phyloP scores from a whole-genome alignment of 35 echinoderm and acorn worm genomes.

The Lytechinus variegatus region DNA sequence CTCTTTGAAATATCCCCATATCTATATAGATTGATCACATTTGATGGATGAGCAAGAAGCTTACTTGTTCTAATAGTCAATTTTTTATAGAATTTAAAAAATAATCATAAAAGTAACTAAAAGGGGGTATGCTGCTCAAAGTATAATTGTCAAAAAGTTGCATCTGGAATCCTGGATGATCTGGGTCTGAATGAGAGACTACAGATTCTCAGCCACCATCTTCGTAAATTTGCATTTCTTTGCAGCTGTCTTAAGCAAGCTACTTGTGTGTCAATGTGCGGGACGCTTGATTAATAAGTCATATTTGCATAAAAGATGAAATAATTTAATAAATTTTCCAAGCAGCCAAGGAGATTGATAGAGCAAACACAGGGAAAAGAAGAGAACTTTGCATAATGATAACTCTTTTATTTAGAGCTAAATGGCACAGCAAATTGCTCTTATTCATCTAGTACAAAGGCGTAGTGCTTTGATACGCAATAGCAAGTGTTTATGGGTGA shows the following conservation, averaged over 20 bases:
- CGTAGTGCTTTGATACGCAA: not conserved
- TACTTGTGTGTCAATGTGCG: constrained; percentile 17
- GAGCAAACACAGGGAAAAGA: not conserved
- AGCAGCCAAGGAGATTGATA: not conserved
- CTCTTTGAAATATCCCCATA: too few relatives aligned
- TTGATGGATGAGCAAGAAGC: too few relatives aligned
- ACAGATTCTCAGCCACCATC: not conserved
- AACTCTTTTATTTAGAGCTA: not conserved
- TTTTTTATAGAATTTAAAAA: too few relatives aligned
- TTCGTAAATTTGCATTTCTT: constrained; percentile 4
- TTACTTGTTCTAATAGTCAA: too few relatives aligned
- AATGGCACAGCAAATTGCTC: not conserved
- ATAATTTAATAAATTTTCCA: constrained; percentile 35
- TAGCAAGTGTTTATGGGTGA: not conserved
- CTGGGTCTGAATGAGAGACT: not conserved
- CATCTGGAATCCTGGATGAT: not conserved
- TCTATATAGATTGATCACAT: too few relatives aligned
- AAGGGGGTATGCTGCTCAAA: not conserved
- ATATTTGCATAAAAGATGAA: constrained; percentile 38
- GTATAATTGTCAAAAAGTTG: not conserved
- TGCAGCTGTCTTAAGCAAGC: constrained; percentile 37
- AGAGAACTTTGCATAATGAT: not conserved
- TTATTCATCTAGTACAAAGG: not conserved
- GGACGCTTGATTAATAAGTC: constrained; percentile 25
- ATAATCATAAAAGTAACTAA: too few relatives aligned